A percentile compares a stretch with the other conserved stretches of the same genome.
These are phyloP conservation scores for Panopea generosa DNA, from an alignment of 2,888 invertebrate genomes.

Conservation along the genomic window DNA sequence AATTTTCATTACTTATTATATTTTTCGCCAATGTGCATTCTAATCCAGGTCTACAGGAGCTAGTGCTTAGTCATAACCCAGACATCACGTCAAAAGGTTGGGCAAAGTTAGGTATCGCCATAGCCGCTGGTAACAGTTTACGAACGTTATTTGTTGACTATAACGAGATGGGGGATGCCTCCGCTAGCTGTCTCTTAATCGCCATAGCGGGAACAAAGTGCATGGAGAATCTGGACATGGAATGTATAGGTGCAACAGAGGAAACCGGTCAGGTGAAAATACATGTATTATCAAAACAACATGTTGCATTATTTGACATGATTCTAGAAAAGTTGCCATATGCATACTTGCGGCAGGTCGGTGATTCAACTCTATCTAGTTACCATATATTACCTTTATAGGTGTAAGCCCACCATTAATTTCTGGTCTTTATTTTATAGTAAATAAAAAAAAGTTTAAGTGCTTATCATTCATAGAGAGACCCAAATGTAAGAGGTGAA, in stretches of 20 bases:
- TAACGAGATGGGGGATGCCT: slow-evolving; percentile 78
- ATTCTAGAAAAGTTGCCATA: too few relatives aligned
- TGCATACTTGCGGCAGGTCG: too few relatives aligned
- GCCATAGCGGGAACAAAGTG: slow-evolving; percentile 74
- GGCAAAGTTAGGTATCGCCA: slow-evolving; percentile 77
- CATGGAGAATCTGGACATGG: slow-evolving; percentile 79
- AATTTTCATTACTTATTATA: too few relatives aligned
- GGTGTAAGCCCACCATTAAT: too few relatives aligned
- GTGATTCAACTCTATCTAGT: too few relatives aligned
- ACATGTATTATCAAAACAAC: not conserved
- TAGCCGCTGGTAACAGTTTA: slow-evolving; percentile 74
- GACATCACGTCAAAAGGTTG: slow-evolving; percentile 76
- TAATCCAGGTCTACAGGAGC: slow-evolving; percentile 80
- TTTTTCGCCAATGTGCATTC: too few relatives aligned
- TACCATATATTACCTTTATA: too few relatives aligned
- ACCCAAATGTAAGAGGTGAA: too few relatives aligned
- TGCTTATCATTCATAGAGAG: too few relatives aligned
- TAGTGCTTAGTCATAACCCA: slow-evolving; percentile 80
- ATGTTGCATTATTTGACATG: too few relatives aligned
- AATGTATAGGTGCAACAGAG: slow-evolving; percentile 77
- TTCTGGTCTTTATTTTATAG: too few relatives aligned
- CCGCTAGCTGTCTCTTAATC: slow-evolving; percentile 76
- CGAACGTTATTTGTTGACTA: slow-evolving; percentile 78
- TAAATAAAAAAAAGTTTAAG: too few relatives aligned
- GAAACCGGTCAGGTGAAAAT: slow-evolving; percentile 75